These are phyloP conservation scores for Hesperophylax magnus DNA, from an alignment of 1,140 invertebrate genomes.

Conservation along the genomic window DNA sequence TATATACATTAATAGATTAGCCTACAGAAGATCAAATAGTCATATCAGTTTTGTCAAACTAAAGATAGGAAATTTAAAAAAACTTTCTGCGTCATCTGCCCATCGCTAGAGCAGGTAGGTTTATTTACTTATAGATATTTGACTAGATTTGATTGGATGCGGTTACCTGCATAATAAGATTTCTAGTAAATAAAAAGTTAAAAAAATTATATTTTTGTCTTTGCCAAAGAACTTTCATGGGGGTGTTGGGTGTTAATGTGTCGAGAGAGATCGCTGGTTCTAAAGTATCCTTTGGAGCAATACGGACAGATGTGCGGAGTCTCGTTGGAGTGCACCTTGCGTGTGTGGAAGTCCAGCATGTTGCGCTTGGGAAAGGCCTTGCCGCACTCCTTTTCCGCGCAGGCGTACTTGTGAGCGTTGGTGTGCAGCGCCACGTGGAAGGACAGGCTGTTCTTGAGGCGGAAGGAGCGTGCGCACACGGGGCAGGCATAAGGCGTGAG, in stretches of 20 bases:
- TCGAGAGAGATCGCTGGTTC: constrained; percentile 46
- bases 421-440: constrained; percentile 40
- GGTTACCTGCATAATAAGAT: too few relatives aligned
- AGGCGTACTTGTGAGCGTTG: constrained; percentile 49
- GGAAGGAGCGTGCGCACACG: constrained; percentile 40
- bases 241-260: constrained; percentile 49
- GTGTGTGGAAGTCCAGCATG: constrained; percentile 51
- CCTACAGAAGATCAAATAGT: too few relatives aligned
- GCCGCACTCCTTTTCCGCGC: constrained; percentile 36
- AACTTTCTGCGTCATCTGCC: too few relatives aligned
- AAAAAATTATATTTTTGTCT: too few relatives aligned
- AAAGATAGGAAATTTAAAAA: too few relatives aligned
- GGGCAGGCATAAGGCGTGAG: constrained; percentile 55
- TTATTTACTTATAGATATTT: too few relatives aligned
- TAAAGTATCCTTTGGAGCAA: constrained; percentile 54
- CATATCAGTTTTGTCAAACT: too few relatives aligned
- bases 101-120: too few relatives aligned
- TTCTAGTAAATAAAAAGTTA: too few relatives aligned
- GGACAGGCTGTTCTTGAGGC: constrained; percentile 31
- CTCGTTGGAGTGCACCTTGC: constrained; percentile 49
- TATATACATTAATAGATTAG: too few relatives aligned
- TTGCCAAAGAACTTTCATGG: constrained; percentile 1
- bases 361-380: constrained; percentile 44
- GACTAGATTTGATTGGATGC: too few relatives aligned
- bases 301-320: constrained; percentile 45